Percentiles rank a stretch among this genome's conserved stretches.
Evolutionary conservation across 2,888 invertebrate genomes (phyloP).

Genomic region (Yponomeuta plumbellus): DNA sequence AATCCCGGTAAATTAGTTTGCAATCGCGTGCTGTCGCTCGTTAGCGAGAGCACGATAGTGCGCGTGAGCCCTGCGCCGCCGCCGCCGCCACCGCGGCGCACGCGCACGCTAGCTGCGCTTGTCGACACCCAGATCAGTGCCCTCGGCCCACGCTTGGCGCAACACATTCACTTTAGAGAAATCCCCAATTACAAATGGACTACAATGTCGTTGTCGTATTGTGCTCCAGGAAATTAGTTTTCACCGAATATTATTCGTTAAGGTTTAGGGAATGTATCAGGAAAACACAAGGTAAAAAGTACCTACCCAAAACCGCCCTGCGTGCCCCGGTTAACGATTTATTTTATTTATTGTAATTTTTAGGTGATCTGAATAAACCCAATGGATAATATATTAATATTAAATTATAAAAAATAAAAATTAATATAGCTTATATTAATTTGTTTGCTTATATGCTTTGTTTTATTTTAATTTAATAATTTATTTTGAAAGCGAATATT

Average conservation of each 20-base stretch:
- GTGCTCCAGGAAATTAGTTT: background rate
- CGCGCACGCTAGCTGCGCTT: conserved; percentile 37
- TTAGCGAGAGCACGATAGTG: conserved; percentile 41
- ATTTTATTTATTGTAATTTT: too few relatives aligned
- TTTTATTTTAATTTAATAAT: too few relatives aligned
- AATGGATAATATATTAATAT: too few relatives aligned
- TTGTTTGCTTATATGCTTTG: too few relatives aligned
- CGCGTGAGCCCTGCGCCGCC: conserved; percentile 22
- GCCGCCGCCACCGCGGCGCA: conserved; percentile 23
- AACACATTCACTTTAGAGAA: conserved; percentile 16
- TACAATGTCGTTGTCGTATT: conserved; percentile 5
- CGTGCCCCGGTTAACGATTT: too few relatives aligned
- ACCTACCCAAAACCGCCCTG: too few relatives aligned
- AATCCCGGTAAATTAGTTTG: conserved; percentile 60
- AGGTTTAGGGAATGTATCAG: too few relatives aligned
- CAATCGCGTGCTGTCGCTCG: conserved; percentile 63
- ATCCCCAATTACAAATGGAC: conserved; percentile 14
- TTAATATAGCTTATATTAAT: too few relatives aligned
- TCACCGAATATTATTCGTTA: background rate
- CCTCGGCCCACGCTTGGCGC: conserved; percentile 30
- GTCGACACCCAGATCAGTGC: conserved; percentile 26
- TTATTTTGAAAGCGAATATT: too few relatives aligned
- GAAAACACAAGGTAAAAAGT: too few relatives aligned
- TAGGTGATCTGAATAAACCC: too few relatives aligned
- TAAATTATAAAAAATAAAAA: too few relatives aligned